Evolutionary conservation across 2,113 vertebrate species (phyloP).

Genomic region (Sinocyclocheilus maitianheensis): DNA sequence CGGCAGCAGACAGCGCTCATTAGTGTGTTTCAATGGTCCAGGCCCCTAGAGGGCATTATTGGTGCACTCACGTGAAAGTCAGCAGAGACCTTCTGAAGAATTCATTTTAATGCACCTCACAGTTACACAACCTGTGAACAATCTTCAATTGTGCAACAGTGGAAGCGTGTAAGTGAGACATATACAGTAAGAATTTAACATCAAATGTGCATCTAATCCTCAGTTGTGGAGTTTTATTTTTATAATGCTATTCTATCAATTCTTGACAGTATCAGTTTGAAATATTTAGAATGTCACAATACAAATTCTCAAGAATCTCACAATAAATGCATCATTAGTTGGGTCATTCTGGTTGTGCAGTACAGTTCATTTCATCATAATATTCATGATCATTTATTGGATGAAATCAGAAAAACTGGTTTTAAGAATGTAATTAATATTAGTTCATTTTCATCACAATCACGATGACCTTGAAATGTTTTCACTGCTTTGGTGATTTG

Average conservation of each 20-base stretch:
- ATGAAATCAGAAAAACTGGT: not conserved
- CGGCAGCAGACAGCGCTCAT: not conserved
- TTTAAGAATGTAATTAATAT: not conserved
- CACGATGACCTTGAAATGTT: not conserved
- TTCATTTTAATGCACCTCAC: not conserved
- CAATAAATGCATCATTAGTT: not conserved
- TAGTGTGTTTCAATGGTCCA: conserved; percentile 37
- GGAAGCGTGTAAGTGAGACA: not conserved
- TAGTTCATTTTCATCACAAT: not conserved
- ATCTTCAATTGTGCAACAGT: not conserved
- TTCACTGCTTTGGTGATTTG: not conserved
- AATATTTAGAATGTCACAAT: not conserved
- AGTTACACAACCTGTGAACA: not conserved
- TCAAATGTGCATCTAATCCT: not conserved
- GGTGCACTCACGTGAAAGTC: conserved; percentile 37
- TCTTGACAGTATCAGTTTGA: not conserved
- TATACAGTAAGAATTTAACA: not conserved
- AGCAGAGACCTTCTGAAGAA: not conserved
- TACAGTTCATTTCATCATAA: not conserved
- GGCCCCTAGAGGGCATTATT: conserved; percentile 58
- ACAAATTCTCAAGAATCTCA: not conserved
- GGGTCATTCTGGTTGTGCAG: not conserved
- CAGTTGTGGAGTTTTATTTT: not conserved
- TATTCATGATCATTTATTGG: not conserved
- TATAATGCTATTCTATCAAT: not conserved